Evolutionary conservation across 2,888 invertebrate genomes (phyloP), one percentile per base, ranked within the genome.

Genomic region (Panopea generosa): DNA sequence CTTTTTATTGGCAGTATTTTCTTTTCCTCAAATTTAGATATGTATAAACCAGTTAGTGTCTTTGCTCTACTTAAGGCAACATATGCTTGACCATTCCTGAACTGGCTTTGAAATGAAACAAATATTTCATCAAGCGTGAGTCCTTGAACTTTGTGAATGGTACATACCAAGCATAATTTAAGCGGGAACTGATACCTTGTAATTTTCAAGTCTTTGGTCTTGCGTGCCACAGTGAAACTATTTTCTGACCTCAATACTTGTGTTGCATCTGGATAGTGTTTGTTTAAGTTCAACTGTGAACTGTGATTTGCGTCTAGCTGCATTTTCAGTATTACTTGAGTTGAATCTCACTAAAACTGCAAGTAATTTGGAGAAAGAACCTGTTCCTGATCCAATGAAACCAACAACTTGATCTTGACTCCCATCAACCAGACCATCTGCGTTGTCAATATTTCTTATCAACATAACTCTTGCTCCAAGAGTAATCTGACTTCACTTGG

Each of bases 371-470:
- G 33, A 4, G 11, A 11, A 11, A 7, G 33, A 7, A 4, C 11
- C 33, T 33, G 4, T 33, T 33, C 33, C 33, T 33, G 33, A 33
- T 40, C n/a, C 33, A 6, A 57, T 47, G 20, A 71, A 56, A 7
- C 33, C 68, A 26, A 62, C 50, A n/a, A 81, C 56, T 38, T 26
- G 52, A 1, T 72, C 82, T 57, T 72, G 71, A 11, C 63, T 59
- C 27, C 76, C 76, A 73, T 82, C 76, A 0, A 69, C 73, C 20
- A 82, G 55, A n/a, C 78, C 78, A 73, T 78, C 78, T 16, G 55
- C 9, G 9, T 79, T 68, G 63, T 82, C 74, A 26, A 82, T 43
- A 47, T 77, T 82, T 33, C 68, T 55, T 24, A 60, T 69, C n/a
- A 79, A n/a, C 70, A 82, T 82, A 1, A 79, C 67, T 55, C 55